Base-by-base conservation (phyloP, 1,140 invertebrate genomes). In the Scaptomyza pallida region DNA sequence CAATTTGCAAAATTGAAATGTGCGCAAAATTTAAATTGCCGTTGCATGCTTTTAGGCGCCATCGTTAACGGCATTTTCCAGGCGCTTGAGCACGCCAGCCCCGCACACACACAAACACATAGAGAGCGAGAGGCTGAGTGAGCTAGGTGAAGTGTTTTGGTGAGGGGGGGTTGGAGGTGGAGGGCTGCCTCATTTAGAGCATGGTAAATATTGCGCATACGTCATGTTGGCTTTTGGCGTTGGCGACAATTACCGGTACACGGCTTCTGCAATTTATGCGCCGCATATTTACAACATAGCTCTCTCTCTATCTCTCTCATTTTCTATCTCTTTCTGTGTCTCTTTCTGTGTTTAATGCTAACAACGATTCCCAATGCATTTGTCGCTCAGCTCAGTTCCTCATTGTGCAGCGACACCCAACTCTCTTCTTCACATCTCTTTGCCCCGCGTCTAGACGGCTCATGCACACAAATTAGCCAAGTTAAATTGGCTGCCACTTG, bases 21-120 rank as follows among this genome's bases (percentile, higher is more conserved):
- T 76, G 75, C 65, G 77, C 68, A 83, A 83, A n/a, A 82, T 82
- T 78, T 82, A 82, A 82, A 83, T 83, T 83, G 79, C 65, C 60
- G 71, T 47, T 83, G 78, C 79, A 70, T 83, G 75, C 79, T 82
- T 82, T 82, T 83, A 78, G 79, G 78, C 75, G 71, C 47, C 80
- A 81, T 85, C 80, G 80, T 85, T 85, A 85, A 81, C 73, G 77
- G 81, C 82, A 86, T 86, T 86, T 88, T 88, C 77, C 74, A 86
- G 77, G 73, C 69, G 81, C 81, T 85, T 85, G 80, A 80, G 78
- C 82, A 86, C 65, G 15, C 52, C 45, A 51, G 9, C 10, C 26
- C 51, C 45, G 21, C 56, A 37, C 41, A 19, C 10, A 26, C 15
- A 64, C 16, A 47, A 15, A 56, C 3, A 41, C 35, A n/a, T 0